Percentiles rank a stretch among this genome's conserved stretches.
These are phyloP conservation scores for Agrilus planipennis DNA, from an alignment of 1,140 invertebrate species.

Conservation along the genomic window DNA sequence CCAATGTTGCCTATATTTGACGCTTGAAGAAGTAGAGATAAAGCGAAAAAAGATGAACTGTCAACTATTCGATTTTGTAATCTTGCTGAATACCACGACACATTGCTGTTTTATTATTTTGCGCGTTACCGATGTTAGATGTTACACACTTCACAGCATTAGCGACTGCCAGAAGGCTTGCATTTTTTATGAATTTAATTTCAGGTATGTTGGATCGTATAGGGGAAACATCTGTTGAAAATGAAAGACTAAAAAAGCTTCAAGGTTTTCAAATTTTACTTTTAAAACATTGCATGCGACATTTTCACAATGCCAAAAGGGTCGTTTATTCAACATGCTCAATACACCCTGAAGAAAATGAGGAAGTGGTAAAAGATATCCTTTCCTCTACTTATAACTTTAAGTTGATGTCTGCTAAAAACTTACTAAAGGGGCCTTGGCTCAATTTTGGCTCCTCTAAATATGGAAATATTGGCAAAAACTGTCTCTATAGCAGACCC, in stretches of 20 bases:
- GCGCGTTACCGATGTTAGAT: too few species aligned
- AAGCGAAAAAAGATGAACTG: too few species aligned
- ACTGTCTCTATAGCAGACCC: conserved; percentile 66
- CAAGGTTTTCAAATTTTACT: conserved; percentile 75
- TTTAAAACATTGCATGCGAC: conserved; percentile 69
- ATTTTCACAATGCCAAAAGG: conserved; percentile 70
- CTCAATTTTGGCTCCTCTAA: conserved; percentile 50
- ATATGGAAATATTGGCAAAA: conserved; percentile 48
- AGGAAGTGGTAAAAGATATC: conserved; percentile 66
- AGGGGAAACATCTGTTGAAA: conserved; percentile 21
- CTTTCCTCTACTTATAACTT: conserved; percentile 44
- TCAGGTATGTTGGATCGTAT: not conserved
- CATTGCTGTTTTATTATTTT: too few species aligned
- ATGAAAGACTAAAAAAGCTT: conserved; percentile 52
- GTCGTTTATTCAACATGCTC: conserved; percentile 96
- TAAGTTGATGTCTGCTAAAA: conserved; percentile 46
- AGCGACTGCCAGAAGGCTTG: too few species aligned
- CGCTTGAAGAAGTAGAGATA: too few species aligned
- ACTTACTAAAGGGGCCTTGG: conserved; percentile 50
- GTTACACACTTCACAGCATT: too few species aligned
- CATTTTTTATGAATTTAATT: conserved; percentile 3
- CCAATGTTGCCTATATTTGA: too few species aligned
- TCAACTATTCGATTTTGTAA: too few species aligned
- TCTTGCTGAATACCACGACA: too few species aligned
- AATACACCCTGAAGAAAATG: conserved; percentile 81